Conservation (phyloP, 2,888 invertebrate species). For the Drosophila planitibia region DNA sequence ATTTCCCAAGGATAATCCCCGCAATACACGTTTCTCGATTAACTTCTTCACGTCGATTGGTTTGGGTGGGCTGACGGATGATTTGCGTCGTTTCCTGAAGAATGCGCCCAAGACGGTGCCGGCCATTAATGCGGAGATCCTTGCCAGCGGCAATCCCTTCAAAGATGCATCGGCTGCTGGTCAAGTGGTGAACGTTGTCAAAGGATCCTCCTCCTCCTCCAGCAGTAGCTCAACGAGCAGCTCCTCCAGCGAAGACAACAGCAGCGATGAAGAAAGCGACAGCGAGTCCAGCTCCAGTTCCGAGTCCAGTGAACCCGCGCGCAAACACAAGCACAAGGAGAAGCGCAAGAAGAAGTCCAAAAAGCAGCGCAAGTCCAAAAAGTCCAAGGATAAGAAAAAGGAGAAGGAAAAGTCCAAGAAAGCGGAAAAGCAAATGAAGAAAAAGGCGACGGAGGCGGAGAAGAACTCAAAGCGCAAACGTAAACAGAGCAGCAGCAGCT, state of each 20-base stretch:
- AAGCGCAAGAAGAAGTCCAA: constrained; percentile 57
- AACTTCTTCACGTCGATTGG: constrained; percentile 99
- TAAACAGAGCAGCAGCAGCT: constrained; percentile 60
- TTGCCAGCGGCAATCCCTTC: constrained; percentile 77
- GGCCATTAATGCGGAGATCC: constrained; percentile 82
- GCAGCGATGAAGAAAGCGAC: constrained; percentile 57
- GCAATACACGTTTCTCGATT: constrained; percentile 98
- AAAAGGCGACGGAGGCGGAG: constrained; percentile 43
- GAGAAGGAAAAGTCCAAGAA: constrained; percentile 36
- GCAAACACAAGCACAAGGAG: constrained; percentile 60
- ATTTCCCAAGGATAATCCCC: constrained; percentile 97
- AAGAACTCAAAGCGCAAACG: constrained; percentile 59
- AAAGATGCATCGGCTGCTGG: constrained; percentile 51
- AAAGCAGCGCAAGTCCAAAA: constrained; percentile 48
- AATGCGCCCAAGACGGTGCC: constrained; percentile 84
- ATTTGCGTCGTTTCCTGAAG: constrained; percentile 94
- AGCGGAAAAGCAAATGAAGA: constrained; percentile 39
- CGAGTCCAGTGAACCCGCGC: constrained; percentile 53
- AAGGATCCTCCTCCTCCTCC: constrained; percentile 44
- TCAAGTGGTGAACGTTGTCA: constrained; percentile 40
- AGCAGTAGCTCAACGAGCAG: constrained; percentile 48
- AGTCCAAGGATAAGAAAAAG: constrained; percentile 50
- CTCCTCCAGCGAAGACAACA: constrained; percentile 34
- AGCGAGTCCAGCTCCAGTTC: constrained; percentile 63
- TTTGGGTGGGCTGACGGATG: constrained; percentile 97